A percentile compares a stretch with the other conserved stretches of the same genome.
These are phyloP conservation scores for Limonius californicus DNA, from an alignment of 1,140 invertebrate genomes.

Conservation along the genomic window DNA sequence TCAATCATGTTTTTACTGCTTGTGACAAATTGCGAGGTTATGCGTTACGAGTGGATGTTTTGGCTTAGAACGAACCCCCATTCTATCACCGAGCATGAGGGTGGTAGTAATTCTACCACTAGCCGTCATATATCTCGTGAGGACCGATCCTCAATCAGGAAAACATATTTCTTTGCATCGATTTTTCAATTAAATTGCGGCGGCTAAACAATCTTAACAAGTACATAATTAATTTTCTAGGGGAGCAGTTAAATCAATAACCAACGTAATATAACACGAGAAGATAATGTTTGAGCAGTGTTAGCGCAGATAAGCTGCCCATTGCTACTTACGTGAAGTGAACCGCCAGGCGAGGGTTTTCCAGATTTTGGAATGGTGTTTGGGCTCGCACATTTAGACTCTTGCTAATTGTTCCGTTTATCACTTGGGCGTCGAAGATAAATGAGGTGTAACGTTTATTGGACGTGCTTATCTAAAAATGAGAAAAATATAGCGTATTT, in stretches of 20 bases:
- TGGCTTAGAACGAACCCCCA: conserved; percentile 24
- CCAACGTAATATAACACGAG: conserved; percentile 10
- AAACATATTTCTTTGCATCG: conserved; percentile 23
- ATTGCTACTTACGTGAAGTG: neutral
- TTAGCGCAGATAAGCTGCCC: too few relatives aligned
- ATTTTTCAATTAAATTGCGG: conserved; percentile 26
- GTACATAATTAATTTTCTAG: conserved; percentile 22
- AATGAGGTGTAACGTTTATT: conserved; percentile 46
- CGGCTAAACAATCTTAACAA: neutral
- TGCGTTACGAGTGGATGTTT: conserved; percentile 32
- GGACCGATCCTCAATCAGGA: conserved; percentile 15
- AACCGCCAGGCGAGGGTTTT: conserved; percentile 32
- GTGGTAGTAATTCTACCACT: conserved; percentile 23
- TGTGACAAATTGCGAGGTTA: conserved; percentile 32
- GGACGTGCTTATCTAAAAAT: conserved; percentile 49
- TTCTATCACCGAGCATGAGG: conserved; percentile 21
- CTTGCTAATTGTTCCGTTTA: conserved; percentile 20
- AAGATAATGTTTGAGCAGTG: too few relatives aligned
- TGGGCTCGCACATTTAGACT: conserved; percentile 32
- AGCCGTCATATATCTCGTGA: conserved; percentile 27
- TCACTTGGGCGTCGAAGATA: conserved; percentile 32
- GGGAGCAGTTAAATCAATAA: conserved; percentile 12
- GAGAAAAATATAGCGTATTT: conserved; percentile 27
- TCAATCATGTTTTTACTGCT: conserved; percentile 34
- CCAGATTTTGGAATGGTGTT: conserved; percentile 40